Base-by-base conservation (phyloP, 2,797 vertebrate species). In the Pangasius mekongensis region DNA sequence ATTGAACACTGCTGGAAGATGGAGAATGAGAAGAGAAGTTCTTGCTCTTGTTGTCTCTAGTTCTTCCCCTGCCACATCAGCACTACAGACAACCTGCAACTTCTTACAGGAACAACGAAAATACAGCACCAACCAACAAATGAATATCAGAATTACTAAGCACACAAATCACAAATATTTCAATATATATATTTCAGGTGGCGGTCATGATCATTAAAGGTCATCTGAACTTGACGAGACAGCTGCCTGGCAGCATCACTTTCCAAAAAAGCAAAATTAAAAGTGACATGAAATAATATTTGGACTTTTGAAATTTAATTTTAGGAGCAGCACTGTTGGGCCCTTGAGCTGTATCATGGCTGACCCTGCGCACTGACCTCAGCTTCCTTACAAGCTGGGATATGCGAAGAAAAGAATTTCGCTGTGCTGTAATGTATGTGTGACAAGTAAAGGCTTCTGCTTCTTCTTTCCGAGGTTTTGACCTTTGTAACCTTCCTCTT, bases 401-500 rank as follows among this genome's bases (percentile, higher is more conserved):
- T 47, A 47, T 47, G 47, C 47, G 8, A 47, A 47, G 47, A 47
- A 47, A 47, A 47, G 47, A 47, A 47, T 9, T 47, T 47, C 47
- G 8, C 47, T 47, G 47, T 47, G 8, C 8, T 9, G 47, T 47
- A 47, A 47, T 9, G 47, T 47, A 47, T 47, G 9, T 47, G 47
- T 47, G 47, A 47, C 47, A 47, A 9, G 8, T 47, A 47, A 47
- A 9, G 47, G 47, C 47, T 47, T 47, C 47, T 8, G 0, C 47
- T 47, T 9, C 47, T 47, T 47, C 47, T 47, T 47, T 9, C 8
- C 47, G 8, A 47, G 47, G 7, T 47, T 47, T 9, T 9, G 7
- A 47, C 18, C 5, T 18, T 71, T 71, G 2, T 22, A 43, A 10
- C 3, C 7, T 69, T 36, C 11, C 49, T 4, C 47, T 95, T 97